Base-by-base conservation (phyloP, 2,113 vertebrate species). In the Aegotheles bennettii region DNA sequence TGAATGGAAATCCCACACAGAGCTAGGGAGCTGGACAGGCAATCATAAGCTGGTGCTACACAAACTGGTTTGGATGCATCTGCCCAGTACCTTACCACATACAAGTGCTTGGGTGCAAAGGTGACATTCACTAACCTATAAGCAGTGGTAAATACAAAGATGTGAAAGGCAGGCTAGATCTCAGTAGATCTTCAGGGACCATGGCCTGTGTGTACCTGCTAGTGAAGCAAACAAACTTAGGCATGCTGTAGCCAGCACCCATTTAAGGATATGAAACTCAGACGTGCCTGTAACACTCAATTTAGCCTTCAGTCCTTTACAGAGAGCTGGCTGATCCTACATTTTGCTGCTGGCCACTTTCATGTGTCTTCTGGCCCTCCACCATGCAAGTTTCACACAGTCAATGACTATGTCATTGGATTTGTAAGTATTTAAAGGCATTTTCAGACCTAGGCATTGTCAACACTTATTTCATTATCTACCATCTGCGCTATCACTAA, bases 231-330 rank as follows among this genome's bases (percentile, higher is more conserved):
- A 85, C 23, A 65, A 28, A 64, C 1, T 43, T 24, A 16, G 18
- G 20, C 24, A n/a, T 51, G 38, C 35, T 61, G 35, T 26, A 54
- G 43, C 38, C 42, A 50, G 17, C 3, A 47, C 18, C 9, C 8
- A 13, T 19, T 24, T 11, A 42, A 35, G 23, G 60, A 78, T n/a
- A 71, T 26, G 3, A 82, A 84, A 51, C 48, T 51, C 57, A 24
- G 1, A 21, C 0, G 0, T 35, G 38, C 42, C 38, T 75, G 0
- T 8, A 59, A 18, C 6, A 74, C 19, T 70, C 47, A 21, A 16
- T 56, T 75, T 31, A 84, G 57, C 57, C 40, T 54, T 45, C 42
- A 57, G 8, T 9, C 17, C 40, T 33, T 42, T 42, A 11, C 45
- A 82, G 29, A 91, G 18, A 90, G 59, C 2, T 28, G 29, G 35